Evolutionary conservation across 2,888 invertebrate genomes (phyloP).

Genomic region (Platycnemis pennipes): DNA sequence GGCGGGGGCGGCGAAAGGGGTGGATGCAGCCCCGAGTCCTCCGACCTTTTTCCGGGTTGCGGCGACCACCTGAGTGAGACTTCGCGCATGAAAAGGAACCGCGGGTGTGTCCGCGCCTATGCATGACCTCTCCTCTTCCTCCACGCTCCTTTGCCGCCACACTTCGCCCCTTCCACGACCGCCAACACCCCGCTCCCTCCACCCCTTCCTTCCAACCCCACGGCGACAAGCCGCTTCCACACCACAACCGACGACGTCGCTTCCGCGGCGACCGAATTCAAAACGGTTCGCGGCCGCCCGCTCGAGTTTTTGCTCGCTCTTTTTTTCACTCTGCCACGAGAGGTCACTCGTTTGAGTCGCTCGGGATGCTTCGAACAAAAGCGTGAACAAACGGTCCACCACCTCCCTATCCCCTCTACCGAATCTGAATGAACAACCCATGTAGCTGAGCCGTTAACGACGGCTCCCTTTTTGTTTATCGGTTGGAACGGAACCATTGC

Average conservation of each 20-base stretch:
- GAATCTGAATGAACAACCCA: too few species aligned
- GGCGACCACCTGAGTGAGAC: background rate
- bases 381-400: background rate
- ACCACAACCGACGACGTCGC: background rate
- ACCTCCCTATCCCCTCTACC: background rate
- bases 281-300: background rate
- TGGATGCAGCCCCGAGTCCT: background rate
- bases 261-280: constrained; percentile 11
- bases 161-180: background rate
- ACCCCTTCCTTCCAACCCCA: background rate
- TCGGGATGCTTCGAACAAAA: background rate
- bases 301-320: background rate
- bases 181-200: background rate
- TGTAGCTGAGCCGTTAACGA: too few species aligned
- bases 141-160: background rate
- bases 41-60: constrained; percentile 32
- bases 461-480: too few species aligned
- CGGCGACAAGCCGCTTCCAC: background rate
- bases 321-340: background rate
- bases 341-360: background rate
- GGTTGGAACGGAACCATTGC: too few species aligned
- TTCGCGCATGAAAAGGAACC: constrained; percentile 17
- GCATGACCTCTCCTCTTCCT: constrained; percentile 17
- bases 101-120: background rate
- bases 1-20: background rate